phyloP scores from a whole-genome alignment of 2,113 vertebrate genomes.

The Colistium nudipinnis region DNA sequence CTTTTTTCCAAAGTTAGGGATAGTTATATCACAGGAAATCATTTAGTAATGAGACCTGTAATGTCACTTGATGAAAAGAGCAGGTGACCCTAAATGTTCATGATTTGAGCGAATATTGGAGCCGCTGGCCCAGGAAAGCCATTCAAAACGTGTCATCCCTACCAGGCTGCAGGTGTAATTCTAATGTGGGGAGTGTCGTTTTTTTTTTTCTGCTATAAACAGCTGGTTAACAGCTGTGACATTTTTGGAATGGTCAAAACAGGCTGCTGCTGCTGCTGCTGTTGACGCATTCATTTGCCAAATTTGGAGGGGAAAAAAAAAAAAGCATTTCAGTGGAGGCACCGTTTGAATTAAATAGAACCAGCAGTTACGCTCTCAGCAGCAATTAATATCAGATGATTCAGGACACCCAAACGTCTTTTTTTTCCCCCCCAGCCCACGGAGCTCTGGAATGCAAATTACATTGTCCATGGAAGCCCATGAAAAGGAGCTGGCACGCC shows the following conservation, averaged over 20 bases:
- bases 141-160: constrained; percentile 18
- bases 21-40: not conserved
- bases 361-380: constrained; percentile 61
- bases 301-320: too few species aligned
- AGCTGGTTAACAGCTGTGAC: constrained; percentile 53
- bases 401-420: constrained; percentile 62
- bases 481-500: constrained; percentile 74
- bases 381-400: constrained; percentile 67
- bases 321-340: constrained; percentile 41
- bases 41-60: not conserved
- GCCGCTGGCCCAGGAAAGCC: not conserved
- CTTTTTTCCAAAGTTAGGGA: not conserved
- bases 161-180: not conserved
- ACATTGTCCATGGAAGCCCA: constrained; percentile 70
- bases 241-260: constrained; percentile 25
- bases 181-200: not conserved
- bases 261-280: constrained; percentile 4
- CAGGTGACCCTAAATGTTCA: not conserved
- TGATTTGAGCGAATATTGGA: not conserved
- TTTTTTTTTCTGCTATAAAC: constrained; percentile 24
- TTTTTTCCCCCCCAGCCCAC: constrained; percentile 41
- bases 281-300: constrained; percentile 35
- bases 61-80: constrained; percentile 2
- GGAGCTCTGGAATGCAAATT: constrained; percentile 74
- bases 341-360: constrained; percentile 51